Evolutionary conservation across 2,113 vertebrate genomes (phyloP).

Genomic region (Galbula dea): DNA sequence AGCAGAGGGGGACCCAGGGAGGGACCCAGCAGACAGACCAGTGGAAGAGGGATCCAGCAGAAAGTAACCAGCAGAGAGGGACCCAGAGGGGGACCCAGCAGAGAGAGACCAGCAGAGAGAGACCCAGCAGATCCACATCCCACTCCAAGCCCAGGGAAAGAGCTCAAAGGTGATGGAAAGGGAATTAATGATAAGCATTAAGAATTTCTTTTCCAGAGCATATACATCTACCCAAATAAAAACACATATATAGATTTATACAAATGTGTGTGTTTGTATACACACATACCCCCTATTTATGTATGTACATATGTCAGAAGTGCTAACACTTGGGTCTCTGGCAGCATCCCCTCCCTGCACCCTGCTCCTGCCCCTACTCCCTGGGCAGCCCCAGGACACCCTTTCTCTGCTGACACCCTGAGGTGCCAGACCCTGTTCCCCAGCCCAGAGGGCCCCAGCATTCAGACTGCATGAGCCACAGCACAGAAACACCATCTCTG

Average conservation of each 20-base stretch:
- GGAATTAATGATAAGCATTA: not conserved
- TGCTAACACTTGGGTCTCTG: not conserved
- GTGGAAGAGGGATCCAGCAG: too few relatives aligned
- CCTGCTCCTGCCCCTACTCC: not conserved
- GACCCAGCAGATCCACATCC: not conserved
- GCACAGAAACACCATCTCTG: not conserved
- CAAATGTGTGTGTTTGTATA: too few relatives aligned
- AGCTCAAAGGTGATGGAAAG: not conserved
- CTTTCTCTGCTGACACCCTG: not conserved
- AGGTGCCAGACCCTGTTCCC: not conserved
- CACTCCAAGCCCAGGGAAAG: not conserved
- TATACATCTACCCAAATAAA: not conserved
- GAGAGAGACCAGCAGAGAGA: too few relatives aligned
- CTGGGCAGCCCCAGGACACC: not conserved
- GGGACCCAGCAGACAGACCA: too few relatives aligned
- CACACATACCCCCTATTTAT: accelerated
- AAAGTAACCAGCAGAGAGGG: not conserved
- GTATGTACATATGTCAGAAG: not conserved
- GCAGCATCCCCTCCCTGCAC: not conserved
- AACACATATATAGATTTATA: too few relatives aligned
- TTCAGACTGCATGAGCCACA: not conserved
- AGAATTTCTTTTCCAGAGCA: not conserved
- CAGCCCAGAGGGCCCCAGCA: accelerated
- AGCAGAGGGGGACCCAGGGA: too few relatives aligned
- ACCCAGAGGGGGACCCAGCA: not conserved